phyloP scores from a whole-genome alignment of 2,797 vertebrate species.

The Rhynchonycteris naso region DNA sequence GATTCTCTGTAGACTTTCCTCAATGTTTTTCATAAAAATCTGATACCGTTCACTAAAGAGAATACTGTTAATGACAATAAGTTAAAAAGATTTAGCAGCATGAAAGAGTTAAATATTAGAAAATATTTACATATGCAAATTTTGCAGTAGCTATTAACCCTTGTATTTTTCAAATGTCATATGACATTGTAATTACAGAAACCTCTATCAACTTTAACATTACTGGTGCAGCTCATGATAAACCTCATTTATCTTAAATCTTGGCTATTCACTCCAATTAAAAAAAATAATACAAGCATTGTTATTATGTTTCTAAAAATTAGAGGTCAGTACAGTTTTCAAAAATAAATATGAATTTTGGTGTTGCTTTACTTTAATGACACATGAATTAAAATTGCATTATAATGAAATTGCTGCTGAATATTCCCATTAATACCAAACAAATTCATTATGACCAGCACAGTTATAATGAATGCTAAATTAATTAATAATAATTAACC shows the following conservation, averaged over 20 bases:
- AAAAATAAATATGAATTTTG: conserved; percentile 86
- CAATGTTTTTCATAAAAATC: conserved; percentile 12
- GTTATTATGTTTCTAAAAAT: conserved; percentile 76
- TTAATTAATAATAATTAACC: conserved; percentile 89
- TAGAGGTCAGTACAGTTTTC: conserved; percentile 73
- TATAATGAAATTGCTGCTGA: conserved; percentile 86
- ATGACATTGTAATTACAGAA: neutral
- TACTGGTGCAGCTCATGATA: neutral
- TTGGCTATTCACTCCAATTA: conserved; percentile 47
- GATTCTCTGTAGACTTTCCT: neutral
- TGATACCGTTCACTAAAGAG: neutral
- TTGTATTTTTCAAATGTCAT: neutral
- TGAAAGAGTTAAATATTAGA: neutral
- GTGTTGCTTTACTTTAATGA: conserved; percentile 84
- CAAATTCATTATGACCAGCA: conserved; percentile 88
- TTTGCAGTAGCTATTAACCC: neutral
- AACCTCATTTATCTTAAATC: neutral
- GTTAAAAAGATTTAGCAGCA: neutral
- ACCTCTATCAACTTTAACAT: conserved; percentile 4
- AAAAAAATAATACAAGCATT: conserved; percentile 48
- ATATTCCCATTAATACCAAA: conserved; percentile 87
- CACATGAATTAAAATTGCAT: conserved; percentile 87
- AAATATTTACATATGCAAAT: neutral
- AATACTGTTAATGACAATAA: neutral
- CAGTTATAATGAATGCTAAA: conserved; percentile 87